A percentile compares a stretch with the other conserved stretches of the same genome.
Conservation (phyloP, 2,113 vertebrate genomes). For the Lophius piscatorius region DNA sequence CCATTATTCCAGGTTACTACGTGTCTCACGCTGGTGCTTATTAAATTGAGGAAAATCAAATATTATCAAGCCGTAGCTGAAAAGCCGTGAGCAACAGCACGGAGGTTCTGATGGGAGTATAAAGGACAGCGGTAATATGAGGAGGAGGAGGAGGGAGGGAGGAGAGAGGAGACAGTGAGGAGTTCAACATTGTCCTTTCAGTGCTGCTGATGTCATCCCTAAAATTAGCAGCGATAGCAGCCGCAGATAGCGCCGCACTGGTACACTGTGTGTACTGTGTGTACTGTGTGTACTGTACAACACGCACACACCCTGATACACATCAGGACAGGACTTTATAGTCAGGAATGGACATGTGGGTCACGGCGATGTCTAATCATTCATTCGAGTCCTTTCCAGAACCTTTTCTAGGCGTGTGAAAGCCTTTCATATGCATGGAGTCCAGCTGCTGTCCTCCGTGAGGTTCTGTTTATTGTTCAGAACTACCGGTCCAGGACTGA, state of each 20-base stretch:
- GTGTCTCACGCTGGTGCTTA: no score
- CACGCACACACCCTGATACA: not conserved
- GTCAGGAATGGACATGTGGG: no score
- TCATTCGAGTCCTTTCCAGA: no score
- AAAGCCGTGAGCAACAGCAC: not conserved
- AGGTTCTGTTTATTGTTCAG: no score
- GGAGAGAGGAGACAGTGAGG: constrained; percentile 35
- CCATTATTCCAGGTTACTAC: no score
- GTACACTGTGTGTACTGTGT: constrained; percentile 19
- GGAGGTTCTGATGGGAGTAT: not conserved
- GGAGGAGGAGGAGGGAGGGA: constrained; percentile 6
- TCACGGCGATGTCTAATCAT: no score
- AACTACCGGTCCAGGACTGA: not conserved
- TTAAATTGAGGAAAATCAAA: no score
- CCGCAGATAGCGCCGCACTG: constrained; percentile 65
- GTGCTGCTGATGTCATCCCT: constrained; percentile 91
- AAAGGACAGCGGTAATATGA: constrained; percentile 3
- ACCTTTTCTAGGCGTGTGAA: no score
- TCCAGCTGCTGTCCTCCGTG: no score
- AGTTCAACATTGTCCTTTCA: constrained; percentile 84
- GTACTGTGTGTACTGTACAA: constrained; percentile 44
- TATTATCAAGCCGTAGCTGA: not conserved
- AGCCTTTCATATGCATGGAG: no score
- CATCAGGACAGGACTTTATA: no score
- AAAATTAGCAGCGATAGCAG: constrained; percentile 90